Percentiles rank a stretch among this genome's conserved stretches.
Conservation (phyloP, 2,888 invertebrate species). For the Euzetes globulus region DNA sequence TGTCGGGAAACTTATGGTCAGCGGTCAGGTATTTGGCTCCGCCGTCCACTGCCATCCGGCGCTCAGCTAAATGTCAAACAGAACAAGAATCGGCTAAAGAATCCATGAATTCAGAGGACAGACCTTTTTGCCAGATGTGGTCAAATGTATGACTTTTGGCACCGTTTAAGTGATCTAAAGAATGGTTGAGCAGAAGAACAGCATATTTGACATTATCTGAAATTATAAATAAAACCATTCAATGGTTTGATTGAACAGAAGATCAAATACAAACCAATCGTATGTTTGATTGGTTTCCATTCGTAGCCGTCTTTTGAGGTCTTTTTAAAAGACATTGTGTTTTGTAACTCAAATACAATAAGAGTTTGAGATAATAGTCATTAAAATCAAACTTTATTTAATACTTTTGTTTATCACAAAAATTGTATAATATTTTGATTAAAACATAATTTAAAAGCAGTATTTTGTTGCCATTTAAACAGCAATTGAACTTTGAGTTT, state of each 20-base stretch:
- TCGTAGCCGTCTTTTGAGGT: neutral
- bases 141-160: neutral
- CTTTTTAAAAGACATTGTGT: neutral
- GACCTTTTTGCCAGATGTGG: slow-evolving; percentile 8
- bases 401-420: no score
- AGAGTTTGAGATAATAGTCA: neutral
- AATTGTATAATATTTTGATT: no score
- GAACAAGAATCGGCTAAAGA: neutral
- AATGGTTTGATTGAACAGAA: neutral
- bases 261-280: neutral
- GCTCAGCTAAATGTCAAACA: neutral
- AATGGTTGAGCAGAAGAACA: slow-evolving; percentile 31
- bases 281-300: neutral
- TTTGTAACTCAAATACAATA: neutral
- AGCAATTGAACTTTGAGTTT: no score
- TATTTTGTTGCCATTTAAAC: no score
- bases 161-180: slow-evolving; percentile 29
- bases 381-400: neutral
- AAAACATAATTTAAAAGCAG: no score
- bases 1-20: neutral
- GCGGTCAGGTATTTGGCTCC: slow-evolving; percentile 2
- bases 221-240: neutral
- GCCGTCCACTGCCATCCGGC: slow-evolving; percentile 28
- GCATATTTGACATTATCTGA: slow-evolving; percentile 17
- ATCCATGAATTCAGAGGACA: neutral